Percentiles rank a stretch among this genome's conserved stretches.
Evolutionary conservation across 2,888 invertebrate genomes (phyloP).

Genomic region (Mechanitis messenoides): DNA sequence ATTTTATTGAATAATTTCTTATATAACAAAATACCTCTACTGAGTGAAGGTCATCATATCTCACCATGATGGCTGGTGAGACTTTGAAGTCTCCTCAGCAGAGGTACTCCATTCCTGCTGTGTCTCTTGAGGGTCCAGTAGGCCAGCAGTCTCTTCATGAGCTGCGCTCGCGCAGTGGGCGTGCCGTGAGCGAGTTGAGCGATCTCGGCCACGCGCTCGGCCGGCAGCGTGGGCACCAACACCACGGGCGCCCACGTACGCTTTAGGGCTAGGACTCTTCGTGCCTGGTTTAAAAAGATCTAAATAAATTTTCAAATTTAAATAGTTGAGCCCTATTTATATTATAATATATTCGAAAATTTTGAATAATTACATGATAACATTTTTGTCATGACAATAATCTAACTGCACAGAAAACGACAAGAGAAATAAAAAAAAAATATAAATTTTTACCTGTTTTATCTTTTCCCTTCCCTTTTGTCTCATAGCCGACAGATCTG

Average conservation of each 20-base stretch:
- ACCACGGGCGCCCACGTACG: conserved; percentile 93
- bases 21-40: too few relatives aligned
- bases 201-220: conserved; percentile 91
- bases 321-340: too few relatives aligned
- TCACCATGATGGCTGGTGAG: conserved; percentile 53
- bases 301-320: too few relatives aligned
- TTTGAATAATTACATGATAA: too few relatives aligned
- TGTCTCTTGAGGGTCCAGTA: conserved; percentile 99
- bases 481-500: conserved; percentile 65
- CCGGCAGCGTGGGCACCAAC: conserved; percentile 94
- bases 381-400: too few relatives aligned
- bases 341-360: too few relatives aligned
- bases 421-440: neutral
- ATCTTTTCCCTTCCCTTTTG: conserved; percentile 87
- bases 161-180: conserved; percentile 84
- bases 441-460: conserved; percentile 76
- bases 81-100: conserved; percentile 80
- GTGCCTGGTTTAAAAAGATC: conserved; percentile 64
- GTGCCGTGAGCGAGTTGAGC: conserved; percentile 82
- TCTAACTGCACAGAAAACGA: too few relatives aligned
- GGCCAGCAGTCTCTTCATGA: conserved; percentile 92
- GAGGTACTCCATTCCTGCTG: conserved; percentile 95
- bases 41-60: conserved; percentile 2
- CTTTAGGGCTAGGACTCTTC: conserved; percentile 91
- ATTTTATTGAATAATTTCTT: too few relatives aligned